Base-by-base conservation (phyloP, 1,140 invertebrate genomes). In the Vanessa atalanta region DNA sequence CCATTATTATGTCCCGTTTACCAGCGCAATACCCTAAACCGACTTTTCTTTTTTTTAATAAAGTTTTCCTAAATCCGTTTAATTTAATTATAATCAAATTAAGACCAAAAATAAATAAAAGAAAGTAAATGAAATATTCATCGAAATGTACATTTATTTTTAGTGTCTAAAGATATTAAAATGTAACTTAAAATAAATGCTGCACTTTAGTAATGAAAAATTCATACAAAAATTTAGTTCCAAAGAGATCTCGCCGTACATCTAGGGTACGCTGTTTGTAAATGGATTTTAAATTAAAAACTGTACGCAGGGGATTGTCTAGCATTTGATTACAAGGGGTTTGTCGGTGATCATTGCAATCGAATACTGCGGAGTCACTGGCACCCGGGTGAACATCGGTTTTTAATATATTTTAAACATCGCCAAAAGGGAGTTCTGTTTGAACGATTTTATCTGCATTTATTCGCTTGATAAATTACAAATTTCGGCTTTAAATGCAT, bases 231-330 rank as follows among this genome's bases (percentile, higher is more conserved):
- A 15, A 68, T 63, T 66, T 57, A 51, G 71, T 67, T 23, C 37
- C n/a, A 69, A 37, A 57, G 37, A 47, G 47, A 16, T 53, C 37
- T 23, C 63, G 31, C 63, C 31, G 6, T 15, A 51, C 53, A 60
- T 20, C 47, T 65, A 47, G 65, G 50, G 51, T 23, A 43, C 9
- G 37, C 70, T 64, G 72, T 80, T 75, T 76, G 75, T 72, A 71
- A 81, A 81, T 82, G 76, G 72, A 75, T 80, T 80, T 82, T 79
- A 78, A 78, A 80, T 80, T 79, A 80, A 82, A 81, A 79, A 78
- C 68, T 75, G 73, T 75, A 76, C 78, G 72, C 16, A 47, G 75
- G 75, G 68, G 73, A 79, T 81, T 79, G 48, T 72, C 68, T 76
- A 73, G 65, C 61, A 71, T 81, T 79, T 74, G 75, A 76, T 77